phyloP scores from a whole-genome alignment of 2,797 vertebrate genomes.

The Leucoraja ocellata region DNA sequence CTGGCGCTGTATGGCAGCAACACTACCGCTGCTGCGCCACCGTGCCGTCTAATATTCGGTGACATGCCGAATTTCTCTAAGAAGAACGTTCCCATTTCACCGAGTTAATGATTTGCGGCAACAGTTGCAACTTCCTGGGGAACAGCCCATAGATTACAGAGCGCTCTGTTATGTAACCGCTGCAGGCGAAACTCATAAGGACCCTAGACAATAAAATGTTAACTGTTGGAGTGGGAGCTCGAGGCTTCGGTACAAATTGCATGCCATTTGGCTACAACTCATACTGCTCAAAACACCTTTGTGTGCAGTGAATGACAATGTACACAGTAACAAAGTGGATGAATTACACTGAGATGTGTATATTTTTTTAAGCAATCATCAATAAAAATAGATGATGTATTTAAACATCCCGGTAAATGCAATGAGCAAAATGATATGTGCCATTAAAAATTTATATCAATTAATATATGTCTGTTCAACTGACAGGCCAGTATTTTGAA shows the following conservation, averaged over 20 bases:
- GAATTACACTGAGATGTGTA: neutral
- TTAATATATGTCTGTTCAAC: neutral
- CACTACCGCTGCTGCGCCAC: too few species aligned
- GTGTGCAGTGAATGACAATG: neutral
- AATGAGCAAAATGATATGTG: neutral
- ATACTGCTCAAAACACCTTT: neutral
- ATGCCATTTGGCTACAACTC: neutral
- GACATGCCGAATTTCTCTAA: too few species aligned
- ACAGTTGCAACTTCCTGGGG: too few species aligned
- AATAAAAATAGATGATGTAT: neutral
- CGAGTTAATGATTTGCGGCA: too few species aligned
- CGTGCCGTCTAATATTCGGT: too few species aligned
- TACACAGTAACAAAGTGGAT: neutral
- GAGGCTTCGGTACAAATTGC: neutral
- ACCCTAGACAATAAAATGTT: neutral
- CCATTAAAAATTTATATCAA: neutral
- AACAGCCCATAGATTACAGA: too few species aligned
- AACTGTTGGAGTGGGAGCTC: neutral
- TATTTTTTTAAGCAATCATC: neutral
- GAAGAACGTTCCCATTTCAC: too few species aligned
- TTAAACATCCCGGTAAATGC: neutral
- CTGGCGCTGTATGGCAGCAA: too few species aligned
- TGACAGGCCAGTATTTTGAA: neutral
- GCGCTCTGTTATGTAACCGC: too few species aligned
- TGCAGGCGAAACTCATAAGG: too few species aligned